Evolutionary conservation across 2,888 invertebrate species (phyloP), one percentile per base, ranked within the genome.

Genomic region (Calephelis perditalis): DNA sequence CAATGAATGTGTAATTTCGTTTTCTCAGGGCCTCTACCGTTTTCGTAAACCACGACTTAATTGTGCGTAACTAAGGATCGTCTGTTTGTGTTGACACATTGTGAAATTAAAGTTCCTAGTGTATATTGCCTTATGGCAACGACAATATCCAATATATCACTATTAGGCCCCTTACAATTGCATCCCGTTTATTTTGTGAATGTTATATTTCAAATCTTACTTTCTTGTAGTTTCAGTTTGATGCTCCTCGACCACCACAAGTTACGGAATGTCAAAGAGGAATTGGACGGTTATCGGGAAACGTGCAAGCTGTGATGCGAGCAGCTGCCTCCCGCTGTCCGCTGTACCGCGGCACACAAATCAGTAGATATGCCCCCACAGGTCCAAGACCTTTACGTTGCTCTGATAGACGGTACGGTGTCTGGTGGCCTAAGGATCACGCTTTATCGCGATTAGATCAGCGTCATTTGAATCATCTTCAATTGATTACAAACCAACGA

Each of bases 311-410:
- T 2, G 81, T 81, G 45, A 80, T 85, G 73, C 74, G 85, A 7
- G 83, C 86, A 11, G 76, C 83, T 5, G 79, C 82, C 1, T 78
- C 79, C 37, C 80, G 87, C 47, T 83, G 81, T 62, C 80, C 81
- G 0, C 83, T 82, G 6, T 89, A 89, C 71, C 78, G 89, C 49
- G 88, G 85, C 59, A 84, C 88, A 63, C 85, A 86, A 68, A 81
- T 86, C 59, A 83, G 83, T 63, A 79, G 88, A 35, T 87, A 86
- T 73, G 83, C 88, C 37, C 86, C 88, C 63, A 85, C 87, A 26
- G 80, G 78, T 44, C 84, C 77, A 63, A 76, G 88, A 10, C 85
- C 85, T 0, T 70, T 79, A 36, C 78, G 86, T 36, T 77, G 74
- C 59, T 78, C 81, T 36, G 86, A 86, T 62, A 74, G 79, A 59